These are phyloP conservation scores for Myripristis murdjan DNA, from an alignment of 2,797 vertebrate species.

Conservation along the genomic window DNA sequence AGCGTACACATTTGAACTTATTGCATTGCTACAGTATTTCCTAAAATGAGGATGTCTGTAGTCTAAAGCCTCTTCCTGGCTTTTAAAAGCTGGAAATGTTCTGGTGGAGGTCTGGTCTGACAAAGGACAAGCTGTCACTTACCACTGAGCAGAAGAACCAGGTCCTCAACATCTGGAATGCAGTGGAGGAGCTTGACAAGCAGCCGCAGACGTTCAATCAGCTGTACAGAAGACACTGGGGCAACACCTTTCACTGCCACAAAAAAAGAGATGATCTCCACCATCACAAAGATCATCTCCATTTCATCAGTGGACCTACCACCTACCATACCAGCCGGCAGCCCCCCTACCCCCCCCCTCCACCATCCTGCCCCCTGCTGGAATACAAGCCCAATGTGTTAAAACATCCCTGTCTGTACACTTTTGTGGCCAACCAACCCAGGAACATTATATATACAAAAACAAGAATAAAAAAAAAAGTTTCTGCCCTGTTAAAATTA, in stretches of 20 bases:
- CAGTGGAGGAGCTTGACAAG: slow-evolving; percentile 24
- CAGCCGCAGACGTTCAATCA: slow-evolving; percentile 27
- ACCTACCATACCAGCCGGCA: no score
- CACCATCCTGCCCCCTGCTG: no score
- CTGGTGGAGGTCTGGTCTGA: slow-evolving; percentile 13
- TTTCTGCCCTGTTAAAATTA: no score
- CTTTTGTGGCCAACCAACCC: no score
- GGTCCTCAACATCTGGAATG: slow-evolving; percentile 10
- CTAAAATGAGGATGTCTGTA: slow-evolving; percentile 9
- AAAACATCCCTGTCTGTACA: no score
- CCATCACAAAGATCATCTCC: no score
- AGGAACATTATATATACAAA: no score
- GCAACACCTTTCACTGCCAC: slow-evolving; percentile 35
- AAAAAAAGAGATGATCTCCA: slow-evolving; percentile 26
- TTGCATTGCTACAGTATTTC: not conserved
- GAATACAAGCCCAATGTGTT: no score
- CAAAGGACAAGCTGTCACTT: slow-evolving; percentile 13
- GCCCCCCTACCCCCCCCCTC: no score
- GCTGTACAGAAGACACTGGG: slow-evolving; percentile 38
- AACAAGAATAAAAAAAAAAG: no score
- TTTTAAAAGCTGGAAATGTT: slow-evolving; percentile 20
- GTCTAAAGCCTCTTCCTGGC: slow-evolving; percentile 12
- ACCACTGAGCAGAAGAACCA: slow-evolving; percentile 24
- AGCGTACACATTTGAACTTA: not conserved
- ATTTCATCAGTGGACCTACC: no score